Base-by-base conservation (phyloP, 92 coral and sea anemone genomes). In the Meandrina meandrites region DNA sequence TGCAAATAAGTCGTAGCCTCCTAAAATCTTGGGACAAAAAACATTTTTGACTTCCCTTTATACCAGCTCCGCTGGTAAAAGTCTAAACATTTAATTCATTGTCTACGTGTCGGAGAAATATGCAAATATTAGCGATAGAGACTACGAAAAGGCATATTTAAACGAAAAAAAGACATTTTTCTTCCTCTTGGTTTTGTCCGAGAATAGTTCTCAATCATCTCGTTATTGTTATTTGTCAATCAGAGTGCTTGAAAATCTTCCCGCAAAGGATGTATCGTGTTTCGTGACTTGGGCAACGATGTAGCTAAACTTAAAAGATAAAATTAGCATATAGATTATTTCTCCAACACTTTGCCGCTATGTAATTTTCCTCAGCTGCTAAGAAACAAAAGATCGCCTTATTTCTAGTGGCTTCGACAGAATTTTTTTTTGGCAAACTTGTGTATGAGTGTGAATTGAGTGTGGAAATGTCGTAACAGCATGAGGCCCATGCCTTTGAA, bases 41-140 rank as follows among this genome's bases (percentile, higher is more conserved):
- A 78, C 80, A 21, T 85, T 85, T 77, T 42, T 85, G 88, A 85
- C 77, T 85, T 85, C 88, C 47, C 69, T 60, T 57, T 84, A 70
- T 62, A 45, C 75, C 88, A 75, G 81, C 88, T 40, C 36, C 42
- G 40, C 36, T 76, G 36, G 30, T 35, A 11, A 34, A 53, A 94
- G 87, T 84, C 91, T 81, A 86, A 91, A 93, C 94, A 94, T 91
- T 87, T 88, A 92, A 47, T 22, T 82, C 77, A 92, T 92, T 93
- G 98, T 94, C 90, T 89, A 83, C 42, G 81, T 85, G 94, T 90
- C 94, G 92, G 82, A 83, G 79, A 84, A 87, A 86, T 94, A 94
- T 94, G 98, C 95, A 85, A 94, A 94, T 94, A 83, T 30, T n/a
- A 67, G 67, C 76, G 50, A 80, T 73, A 79, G 56, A 74, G 76